Evolutionary conservation across 2,888 invertebrate genomes (phyloP), one percentile per base, ranked within the genome.

Genomic region (Colletes collaris): DNA sequence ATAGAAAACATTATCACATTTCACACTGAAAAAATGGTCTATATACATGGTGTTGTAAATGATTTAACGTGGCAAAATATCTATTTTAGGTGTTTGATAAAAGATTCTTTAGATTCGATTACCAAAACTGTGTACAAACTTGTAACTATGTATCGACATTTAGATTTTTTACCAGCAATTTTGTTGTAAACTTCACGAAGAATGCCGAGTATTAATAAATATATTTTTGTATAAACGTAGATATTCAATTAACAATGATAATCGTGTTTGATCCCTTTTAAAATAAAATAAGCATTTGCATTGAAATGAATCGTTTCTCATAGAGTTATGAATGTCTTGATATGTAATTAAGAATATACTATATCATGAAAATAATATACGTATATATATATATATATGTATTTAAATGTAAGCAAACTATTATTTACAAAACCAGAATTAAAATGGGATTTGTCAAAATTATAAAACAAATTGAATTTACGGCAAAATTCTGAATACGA

Each of bases 371-470:
- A 40, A 40, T 44, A 27, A 35, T 50, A 44, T 16, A 35, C 46
- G 16, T 16, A 58, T n/a, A 5, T n/a, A 11, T n/a, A 5, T n/a
- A 11, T 46, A 27, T 68, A 59, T 52, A 19, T 64, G 58, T 46
- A 63, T 11, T 37, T 16, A 37, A 19, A 46, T 6, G 35, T 49
- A 40, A 52, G 35, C 6, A 53, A 59, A 65, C 16, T 49, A 40
- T 56, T 77, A 79, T 79, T 72, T 78, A 79, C 79, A 78, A 50
- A 62, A 65, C 7, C 63, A 50, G n/a, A 68, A 64, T 3, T 13
- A 37, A 44, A 63, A 16, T 10, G 27, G n/a, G 13, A 10, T 0
- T 40, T 27, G 49, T 55, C 40, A 52, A 19, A 16, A 10, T 2
- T 49, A 35, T 71, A 40, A 67, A 63, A 67, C 49, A 7, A 56